phyloP scores from a whole-genome alignment of 2,797 vertebrate genomes.

The Ptychadena robeensis region DNA sequence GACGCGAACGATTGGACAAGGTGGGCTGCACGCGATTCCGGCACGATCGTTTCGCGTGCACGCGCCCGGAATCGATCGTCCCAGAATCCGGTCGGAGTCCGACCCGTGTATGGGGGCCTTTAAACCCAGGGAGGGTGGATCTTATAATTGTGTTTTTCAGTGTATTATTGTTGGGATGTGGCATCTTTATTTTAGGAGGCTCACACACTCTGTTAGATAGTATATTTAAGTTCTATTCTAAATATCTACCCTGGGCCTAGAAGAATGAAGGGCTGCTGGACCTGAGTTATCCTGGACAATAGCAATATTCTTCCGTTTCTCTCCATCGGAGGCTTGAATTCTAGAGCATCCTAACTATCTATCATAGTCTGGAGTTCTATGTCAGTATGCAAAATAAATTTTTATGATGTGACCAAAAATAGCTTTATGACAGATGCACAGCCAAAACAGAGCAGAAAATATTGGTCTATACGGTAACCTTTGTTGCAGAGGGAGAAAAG shows the following conservation, averaged over 20 bases:
- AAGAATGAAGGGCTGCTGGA: not conserved
- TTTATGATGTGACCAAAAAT: not conserved
- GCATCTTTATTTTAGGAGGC: too few species aligned
- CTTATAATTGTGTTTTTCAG: too few species aligned
- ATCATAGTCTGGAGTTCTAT: not conserved
- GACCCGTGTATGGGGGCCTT: too few species aligned
- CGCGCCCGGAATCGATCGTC: too few species aligned
- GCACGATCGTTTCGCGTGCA: too few species aligned
- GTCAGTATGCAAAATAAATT: not conserved
- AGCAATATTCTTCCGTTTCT: not conserved
- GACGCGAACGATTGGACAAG: too few species aligned
- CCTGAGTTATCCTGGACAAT: not conserved
- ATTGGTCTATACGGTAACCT: not conserved
- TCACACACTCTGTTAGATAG: too few species aligned
- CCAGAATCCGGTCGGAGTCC: too few species aligned
- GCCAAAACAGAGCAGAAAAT: not conserved
- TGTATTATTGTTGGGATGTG: too few species aligned
- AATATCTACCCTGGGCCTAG: not conserved
- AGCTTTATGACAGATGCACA: not conserved
- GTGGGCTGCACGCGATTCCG: too few species aligned
- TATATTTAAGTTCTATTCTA: too few species aligned
- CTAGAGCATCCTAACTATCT: not conserved
- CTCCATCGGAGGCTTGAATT: not conserved
- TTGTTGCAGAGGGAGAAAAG: conserved; percentile 4
- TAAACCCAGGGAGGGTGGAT: too few species aligned